Conservation (phyloP, 2,888 invertebrate genomes). For the Eupithecia abbreviata region DNA sequence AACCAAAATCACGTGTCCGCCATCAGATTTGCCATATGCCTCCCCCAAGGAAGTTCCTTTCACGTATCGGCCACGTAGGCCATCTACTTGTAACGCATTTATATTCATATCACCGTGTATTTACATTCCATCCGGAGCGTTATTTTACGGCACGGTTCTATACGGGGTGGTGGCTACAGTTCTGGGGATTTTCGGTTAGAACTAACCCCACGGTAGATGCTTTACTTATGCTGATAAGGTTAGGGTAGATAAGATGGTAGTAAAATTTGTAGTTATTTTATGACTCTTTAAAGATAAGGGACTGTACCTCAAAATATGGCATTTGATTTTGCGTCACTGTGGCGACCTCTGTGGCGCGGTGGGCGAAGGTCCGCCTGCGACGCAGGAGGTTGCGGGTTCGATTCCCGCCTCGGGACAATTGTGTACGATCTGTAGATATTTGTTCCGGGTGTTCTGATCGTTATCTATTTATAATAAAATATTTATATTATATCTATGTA, state of each 20-base stretch:
- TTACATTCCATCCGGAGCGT: slow-evolving; percentile 77
- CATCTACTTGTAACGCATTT: slow-evolving; percentile 78
- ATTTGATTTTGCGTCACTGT: neutral
- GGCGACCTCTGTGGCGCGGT: too few relatives aligned
- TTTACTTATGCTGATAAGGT: slow-evolving; percentile 6
- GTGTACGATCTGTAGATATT: too few relatives aligned
- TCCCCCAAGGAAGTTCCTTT: slow-evolving; percentile 33
- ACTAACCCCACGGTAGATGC: slow-evolving; percentile 35
- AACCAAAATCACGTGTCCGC: slow-evolving; percentile 33
- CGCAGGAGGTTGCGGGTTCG: too few relatives aligned
- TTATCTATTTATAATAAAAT: too few relatives aligned
- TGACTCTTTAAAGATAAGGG: slow-evolving; percentile 5
- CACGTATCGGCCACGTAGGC: slow-evolving; percentile 54
- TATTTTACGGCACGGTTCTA: slow-evolving; percentile 62
- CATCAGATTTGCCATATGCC: slow-evolving; percentile 31
- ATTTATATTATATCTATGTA: too few relatives aligned
- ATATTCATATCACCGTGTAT: slow-evolving; percentile 82
- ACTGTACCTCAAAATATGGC: neutral
- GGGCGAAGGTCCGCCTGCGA: too few relatives aligned
- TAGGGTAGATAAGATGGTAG: slow-evolving; percentile 17
- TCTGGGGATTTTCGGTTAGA: slow-evolving; percentile 58
- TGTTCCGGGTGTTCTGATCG: too few relatives aligned
- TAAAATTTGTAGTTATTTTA: slow-evolving; percentile 15
- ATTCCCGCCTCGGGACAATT: too few relatives aligned
- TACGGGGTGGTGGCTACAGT: slow-evolving; percentile 32